A percentile compares a stretch with the other conserved stretches of the same genome.
phyloP scores from a whole-genome alignment of 2,797 vertebrate genomes.

The Amblyraja radiata region DNA sequence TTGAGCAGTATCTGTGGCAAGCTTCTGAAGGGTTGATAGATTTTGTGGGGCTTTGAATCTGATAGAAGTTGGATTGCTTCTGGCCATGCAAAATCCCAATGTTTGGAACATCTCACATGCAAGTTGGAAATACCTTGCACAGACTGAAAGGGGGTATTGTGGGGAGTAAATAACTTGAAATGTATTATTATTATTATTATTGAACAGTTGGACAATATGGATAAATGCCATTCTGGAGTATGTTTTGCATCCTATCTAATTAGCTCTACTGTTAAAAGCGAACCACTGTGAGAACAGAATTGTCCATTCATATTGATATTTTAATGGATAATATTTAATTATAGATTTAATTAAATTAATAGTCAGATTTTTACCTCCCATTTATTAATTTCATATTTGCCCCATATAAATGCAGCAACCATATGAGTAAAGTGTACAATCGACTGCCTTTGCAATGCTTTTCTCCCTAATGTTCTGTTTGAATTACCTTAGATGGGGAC shows the following conservation, averaged over 20 bases:
- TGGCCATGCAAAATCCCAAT: neutral
- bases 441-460: neutral
- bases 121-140: neutral
- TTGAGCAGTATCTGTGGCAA: neutral
- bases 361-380: neutral
- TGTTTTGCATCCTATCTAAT: neutral
- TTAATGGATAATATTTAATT: no score
- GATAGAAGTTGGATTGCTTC: neutral
- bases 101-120: neutral
- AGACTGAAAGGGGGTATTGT: neutral
- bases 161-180: neutral
- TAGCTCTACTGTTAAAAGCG: neutral
- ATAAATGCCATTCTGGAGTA: neutral
- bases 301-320: neutral
- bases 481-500: constrained; percentile 68
- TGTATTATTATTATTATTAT: no score
- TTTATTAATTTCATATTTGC: neutral
- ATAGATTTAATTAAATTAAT: no score
- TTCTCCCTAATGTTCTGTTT: neutral
- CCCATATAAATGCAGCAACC: neutral
- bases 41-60: neutral
- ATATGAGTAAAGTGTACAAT: neutral
- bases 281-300: no score
- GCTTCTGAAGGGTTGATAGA: neutral
- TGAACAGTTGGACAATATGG: neutral